Conservation (phyloP, 2,888 invertebrate genomes). For the Parnassius smintheus region DNA sequence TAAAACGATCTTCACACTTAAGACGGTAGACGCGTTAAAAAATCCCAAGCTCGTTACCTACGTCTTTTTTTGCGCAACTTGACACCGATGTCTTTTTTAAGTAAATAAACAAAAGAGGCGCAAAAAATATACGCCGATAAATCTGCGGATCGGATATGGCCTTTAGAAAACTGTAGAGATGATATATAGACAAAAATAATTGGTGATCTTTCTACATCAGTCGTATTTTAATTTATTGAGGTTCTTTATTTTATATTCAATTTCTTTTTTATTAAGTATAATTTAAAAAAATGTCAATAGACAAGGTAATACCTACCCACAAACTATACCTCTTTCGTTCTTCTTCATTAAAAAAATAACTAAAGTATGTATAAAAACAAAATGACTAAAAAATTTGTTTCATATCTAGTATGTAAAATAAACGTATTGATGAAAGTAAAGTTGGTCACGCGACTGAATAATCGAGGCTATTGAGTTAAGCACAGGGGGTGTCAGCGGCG, state of each 20-base stretch:
- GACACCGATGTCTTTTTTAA: conserved; percentile 59
- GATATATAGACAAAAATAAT: not conserved
- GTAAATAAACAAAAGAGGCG: conserved; percentile 53
- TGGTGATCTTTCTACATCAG: no score
- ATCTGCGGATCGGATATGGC: conserved; percentile 46
- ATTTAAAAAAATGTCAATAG: no score
- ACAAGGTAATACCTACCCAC: no score
- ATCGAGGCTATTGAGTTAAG: conserved; percentile 3
- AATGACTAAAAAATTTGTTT: no score
- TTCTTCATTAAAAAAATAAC: no score
- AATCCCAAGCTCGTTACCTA: conserved; percentile 27
- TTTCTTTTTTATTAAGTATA: no score
- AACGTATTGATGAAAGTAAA: not conserved
- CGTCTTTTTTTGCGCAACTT: conserved; percentile 56
- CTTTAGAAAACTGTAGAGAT: conserved; percentile 15
- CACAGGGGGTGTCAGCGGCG: conserved; percentile 5
- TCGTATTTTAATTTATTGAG: no score
- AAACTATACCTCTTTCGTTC: no score
- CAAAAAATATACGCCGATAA: conserved; percentile 57
- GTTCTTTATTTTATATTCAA: no score
- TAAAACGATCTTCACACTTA: conserved; percentile 28
- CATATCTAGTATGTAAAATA: no score
- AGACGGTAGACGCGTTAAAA: conserved; percentile 29
- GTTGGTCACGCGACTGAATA: conserved; percentile 7
- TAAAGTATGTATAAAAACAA: no score